phyloP scores from a whole-genome alignment of 2,113 vertebrate genomes.

The Cebus imitator region DNA sequence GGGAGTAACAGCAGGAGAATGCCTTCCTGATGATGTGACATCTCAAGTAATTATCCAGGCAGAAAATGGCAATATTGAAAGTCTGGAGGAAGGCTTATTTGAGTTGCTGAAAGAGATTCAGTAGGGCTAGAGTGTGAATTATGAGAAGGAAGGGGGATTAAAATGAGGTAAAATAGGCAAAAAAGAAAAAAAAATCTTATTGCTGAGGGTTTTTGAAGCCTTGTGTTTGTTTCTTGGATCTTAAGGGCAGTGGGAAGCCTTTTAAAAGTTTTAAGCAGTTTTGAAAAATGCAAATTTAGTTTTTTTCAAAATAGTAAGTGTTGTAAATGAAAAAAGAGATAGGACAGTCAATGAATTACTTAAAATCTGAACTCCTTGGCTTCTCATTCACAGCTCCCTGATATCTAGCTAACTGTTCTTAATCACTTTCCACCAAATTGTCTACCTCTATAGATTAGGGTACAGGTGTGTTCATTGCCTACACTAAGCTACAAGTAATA shows the following conservation, averaged over 20 bases:
- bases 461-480: neutral
- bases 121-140: neutral
- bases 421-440: neutral
- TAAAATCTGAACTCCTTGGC: neutral
- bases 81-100: neutral
- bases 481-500: neutral
- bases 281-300: neutral
- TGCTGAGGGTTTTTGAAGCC: neutral
- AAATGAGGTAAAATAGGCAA: neutral
- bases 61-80: neutral
- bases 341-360: neutral
- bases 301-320: neutral
- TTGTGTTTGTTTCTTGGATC: neutral
- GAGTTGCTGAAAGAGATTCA: neutral
- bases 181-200: neutral
- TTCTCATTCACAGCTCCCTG: neutral
- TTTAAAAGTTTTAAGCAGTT: neutral
- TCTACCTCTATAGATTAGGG: neutral
- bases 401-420: neutral
- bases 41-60: neutral
- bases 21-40: neutral
- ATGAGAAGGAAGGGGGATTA: neutral
- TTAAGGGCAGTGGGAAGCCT: neutral
- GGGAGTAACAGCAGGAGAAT: neutral
- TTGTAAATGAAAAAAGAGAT: slow-evolving; percentile 6